These are phyloP conservation scores for Caenorhabditis drosophilae DNA, from an alignment of 2,888 invertebrate species.

Conservation along the genomic window DNA sequence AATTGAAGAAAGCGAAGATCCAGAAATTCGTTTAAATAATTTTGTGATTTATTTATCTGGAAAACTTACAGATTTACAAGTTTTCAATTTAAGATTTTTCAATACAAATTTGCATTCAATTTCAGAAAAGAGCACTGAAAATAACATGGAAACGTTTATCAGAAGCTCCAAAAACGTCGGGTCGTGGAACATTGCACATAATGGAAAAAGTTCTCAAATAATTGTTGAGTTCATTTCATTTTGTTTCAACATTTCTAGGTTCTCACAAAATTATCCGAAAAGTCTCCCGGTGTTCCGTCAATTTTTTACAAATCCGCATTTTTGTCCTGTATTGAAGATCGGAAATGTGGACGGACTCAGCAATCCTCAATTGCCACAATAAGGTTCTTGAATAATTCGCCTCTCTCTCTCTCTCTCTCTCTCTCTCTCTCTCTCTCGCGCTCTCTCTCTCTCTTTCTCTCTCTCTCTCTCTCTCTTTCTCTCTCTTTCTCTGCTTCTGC, in stretches of 20 bases:
- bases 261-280: slow-evolving; percentile 53
- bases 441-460: too few species aligned
- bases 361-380: slow-evolving; percentile 21
- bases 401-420: too few species aligned
- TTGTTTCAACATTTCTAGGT: slow-evolving; percentile 55
- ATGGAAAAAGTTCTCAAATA: slow-evolving; percentile 65
- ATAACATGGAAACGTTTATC: slow-evolving; percentile 63
- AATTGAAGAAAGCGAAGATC: neutral
- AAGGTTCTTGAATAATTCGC: too few species aligned
- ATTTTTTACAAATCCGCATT: slow-evolving; percentile 65
- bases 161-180: slow-evolving; percentile 63
- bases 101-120: too few species aligned
- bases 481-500: too few species aligned
- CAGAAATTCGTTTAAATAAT: slow-evolving; percentile 16
- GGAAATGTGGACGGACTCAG: slow-evolving; percentile 17
- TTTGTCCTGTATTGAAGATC: slow-evolving; percentile 61
- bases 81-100: too few species aligned
- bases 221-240: slow-evolving; percentile 48
- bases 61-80: slow-evolving; percentile 45
- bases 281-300: slow-evolving; percentile 47
- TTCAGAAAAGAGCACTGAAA: slow-evolving; percentile 59
- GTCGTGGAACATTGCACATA: slow-evolving; percentile 61
- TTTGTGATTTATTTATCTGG: slow-evolving; percentile 37
- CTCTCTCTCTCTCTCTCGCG: too few species aligned
- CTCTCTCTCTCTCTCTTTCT: too few species aligned